phyloP scores from a whole-genome alignment of 2,888 invertebrate species.

The Platynereis dumerilii region DNA sequence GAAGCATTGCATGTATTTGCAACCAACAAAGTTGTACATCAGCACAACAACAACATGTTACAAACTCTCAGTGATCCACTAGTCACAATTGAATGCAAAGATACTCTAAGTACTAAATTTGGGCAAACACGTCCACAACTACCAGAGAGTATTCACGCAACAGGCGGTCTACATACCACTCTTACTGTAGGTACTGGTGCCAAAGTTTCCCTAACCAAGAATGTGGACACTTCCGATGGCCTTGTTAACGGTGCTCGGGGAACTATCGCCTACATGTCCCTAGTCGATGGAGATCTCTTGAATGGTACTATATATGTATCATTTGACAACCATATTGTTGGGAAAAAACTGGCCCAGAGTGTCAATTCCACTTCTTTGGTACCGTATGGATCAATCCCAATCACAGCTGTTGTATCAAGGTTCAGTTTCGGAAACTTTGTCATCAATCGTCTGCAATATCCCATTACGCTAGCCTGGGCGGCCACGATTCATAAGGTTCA shows the following conservation, averaged over 20 bases:
- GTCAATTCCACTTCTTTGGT: no score
- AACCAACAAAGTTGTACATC: not conserved
- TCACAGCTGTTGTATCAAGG: no score
- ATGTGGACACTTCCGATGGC: not conserved
- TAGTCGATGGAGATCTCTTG: no score
- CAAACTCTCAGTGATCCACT: no score
- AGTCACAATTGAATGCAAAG: not conserved
- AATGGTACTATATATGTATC: no score
- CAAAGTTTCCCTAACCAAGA: not conserved
- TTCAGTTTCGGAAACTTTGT: not conserved
- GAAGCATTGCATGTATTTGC: not conserved
- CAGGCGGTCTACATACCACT: not conserved
- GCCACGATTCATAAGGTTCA: not conserved
- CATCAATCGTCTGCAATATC: not conserved
- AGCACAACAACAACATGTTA: not conserved
- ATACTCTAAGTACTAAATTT: no score
- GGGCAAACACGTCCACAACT: no score
- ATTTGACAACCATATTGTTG: no score
- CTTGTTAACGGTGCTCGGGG: not conserved
- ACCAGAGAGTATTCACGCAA: no score
- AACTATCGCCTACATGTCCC: no score
- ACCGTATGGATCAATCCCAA: no score
- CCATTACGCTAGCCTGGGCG: not conserved
- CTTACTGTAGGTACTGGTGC: not conserved
- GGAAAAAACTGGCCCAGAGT: no score